Percentiles rank a stretch among this genome's conserved stretches.
Evolutionary conservation across 1,140 invertebrate species (phyloP).

Genomic region (Neodiprion pinetum): DNA sequence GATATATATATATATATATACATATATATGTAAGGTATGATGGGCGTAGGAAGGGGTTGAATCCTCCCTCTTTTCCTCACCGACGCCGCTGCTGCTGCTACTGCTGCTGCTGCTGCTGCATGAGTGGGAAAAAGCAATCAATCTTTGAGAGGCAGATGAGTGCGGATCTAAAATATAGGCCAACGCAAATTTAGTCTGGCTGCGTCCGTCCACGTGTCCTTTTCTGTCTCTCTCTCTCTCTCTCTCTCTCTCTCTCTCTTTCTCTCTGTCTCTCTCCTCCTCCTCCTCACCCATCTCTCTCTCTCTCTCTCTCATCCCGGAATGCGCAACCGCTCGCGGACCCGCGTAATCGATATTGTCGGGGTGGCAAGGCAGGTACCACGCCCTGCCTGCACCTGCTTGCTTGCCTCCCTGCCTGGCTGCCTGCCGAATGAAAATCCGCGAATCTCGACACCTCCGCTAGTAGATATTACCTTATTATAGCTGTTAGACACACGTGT

Average conservation of each 20-base stretch:
- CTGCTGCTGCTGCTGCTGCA: neutral
- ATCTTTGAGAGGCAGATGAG: slow-evolving; percentile 62
- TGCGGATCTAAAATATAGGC: slow-evolving; percentile 61
- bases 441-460: no score
- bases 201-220: slow-evolving; percentile 27
- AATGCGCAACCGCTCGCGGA: slow-evolving; percentile 59
- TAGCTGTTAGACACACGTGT: no score
- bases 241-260: slow-evolving; percentile 25
- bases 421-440: no score
- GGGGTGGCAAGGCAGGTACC: slow-evolving; percentile 52
- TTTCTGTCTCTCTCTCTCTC: no score
- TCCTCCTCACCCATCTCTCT: slow-evolving; percentile 37
- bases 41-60: no score
- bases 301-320: slow-evolving; percentile 55
- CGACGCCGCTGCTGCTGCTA: no score
- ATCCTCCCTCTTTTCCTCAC: no score
- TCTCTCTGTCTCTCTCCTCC: neutral
- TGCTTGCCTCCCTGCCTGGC: no score
- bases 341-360: slow-evolving; percentile 61
- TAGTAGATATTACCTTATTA: no score
- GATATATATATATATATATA: no score
- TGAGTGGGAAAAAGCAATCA: slow-evolving; percentile 55
- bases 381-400: slow-evolving; percentile 48
- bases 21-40: no score
- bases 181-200: slow-evolving; percentile 60